These are phyloP conservation scores for Pammene fasciana DNA, from an alignment of 2,888 invertebrate genomes.

Conservation along the genomic window DNA sequence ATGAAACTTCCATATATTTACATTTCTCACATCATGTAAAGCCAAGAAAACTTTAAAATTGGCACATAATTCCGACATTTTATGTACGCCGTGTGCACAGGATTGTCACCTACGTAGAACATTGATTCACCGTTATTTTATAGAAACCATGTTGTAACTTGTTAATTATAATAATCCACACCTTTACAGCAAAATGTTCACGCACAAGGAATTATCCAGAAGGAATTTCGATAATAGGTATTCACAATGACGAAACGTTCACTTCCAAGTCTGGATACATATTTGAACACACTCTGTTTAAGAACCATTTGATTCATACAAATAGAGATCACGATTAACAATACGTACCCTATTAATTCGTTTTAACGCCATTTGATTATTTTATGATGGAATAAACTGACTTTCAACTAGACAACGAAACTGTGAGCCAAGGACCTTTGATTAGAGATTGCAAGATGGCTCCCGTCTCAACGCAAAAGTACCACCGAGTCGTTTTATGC, in stretches of 20 bases:
- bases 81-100: conserved; percentile 83
- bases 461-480: conserved; percentile 90
- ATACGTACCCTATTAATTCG: conserved; percentile 97
- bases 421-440: conserved; percentile 93
- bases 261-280: conserved; percentile 77
- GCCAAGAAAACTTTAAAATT: conserved; percentile 80
- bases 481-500: conserved; percentile 87
- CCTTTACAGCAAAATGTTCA: conserved; percentile 56
- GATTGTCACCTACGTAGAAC: conserved; percentile 73
- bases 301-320: conserved; percentile 53
- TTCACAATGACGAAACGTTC: conserved; percentile 87
- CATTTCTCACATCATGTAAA: conserved; percentile 59
- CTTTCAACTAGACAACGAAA: conserved; percentile 92
- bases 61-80: conserved; percentile 84
- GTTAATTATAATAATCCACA: conserved; percentile 42
- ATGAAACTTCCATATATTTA: conserved; percentile 55
- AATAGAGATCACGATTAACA: conserved; percentile 61
- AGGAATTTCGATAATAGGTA: conserved; percentile 84
- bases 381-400: conserved; percentile 88
- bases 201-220: conserved; percentile 80
- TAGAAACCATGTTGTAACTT: conserved; percentile 42
- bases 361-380: conserved; percentile 96
- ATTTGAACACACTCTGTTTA: conserved; percentile 71
- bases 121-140: conserved; percentile 68
- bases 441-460: conserved; percentile 94